Evolutionary conservation across 92 coral and sea anemone species (phyloP).

Genomic region (Phenganax stokvisi): DNA sequence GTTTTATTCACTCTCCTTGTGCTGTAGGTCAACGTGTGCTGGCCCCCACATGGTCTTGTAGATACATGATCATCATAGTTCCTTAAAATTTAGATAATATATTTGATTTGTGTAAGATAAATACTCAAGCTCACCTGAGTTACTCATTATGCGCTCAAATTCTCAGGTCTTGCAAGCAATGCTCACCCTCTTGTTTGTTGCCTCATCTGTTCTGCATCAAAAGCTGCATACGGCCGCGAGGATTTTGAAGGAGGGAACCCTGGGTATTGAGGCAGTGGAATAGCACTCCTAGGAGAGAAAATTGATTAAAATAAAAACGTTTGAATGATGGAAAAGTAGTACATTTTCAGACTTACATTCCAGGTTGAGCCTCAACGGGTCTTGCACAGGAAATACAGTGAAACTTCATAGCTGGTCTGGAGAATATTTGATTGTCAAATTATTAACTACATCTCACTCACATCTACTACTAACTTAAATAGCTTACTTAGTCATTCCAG

Average conservation of each 20-base stretch:
- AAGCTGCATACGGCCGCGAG: slow-evolving; percentile 87
- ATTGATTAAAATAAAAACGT: background rate
- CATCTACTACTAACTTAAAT: background rate
- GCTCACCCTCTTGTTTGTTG: slow-evolving; percentile 48
- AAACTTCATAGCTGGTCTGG: slow-evolving; percentile 78
- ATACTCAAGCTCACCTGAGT: too few relatives aligned
- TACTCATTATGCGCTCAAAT: too few relatives aligned
- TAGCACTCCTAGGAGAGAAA: slow-evolving; percentile 49
- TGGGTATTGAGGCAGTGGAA: slow-evolving; percentile 83
- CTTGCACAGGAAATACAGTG: slow-evolving; percentile 97
- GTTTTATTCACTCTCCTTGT: slow-evolving; percentile 62
- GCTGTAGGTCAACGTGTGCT: slow-evolving; percentile 83
- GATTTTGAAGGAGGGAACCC: slow-evolving; percentile 77
- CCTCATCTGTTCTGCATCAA: slow-evolving; percentile 85
- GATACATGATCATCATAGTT: slow-evolving; percentile 46
- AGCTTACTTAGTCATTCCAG: slow-evolving; percentile 94
- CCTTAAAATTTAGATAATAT: background rate
- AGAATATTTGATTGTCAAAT: background rate
- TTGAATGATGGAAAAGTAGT: background rate
- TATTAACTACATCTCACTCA: background rate
- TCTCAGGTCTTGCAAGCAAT: background rate
- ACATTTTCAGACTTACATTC: slow-evolving; percentile 61
- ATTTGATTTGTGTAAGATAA: background rate
- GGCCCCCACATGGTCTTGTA: slow-evolving; percentile 93
- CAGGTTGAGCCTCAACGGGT: slow-evolving; percentile 89